These are phyloP conservation scores for Gasterosteus nipponicus DNA, from an alignment of 2,113 vertebrate genomes.

Conservation along the genomic window DNA sequence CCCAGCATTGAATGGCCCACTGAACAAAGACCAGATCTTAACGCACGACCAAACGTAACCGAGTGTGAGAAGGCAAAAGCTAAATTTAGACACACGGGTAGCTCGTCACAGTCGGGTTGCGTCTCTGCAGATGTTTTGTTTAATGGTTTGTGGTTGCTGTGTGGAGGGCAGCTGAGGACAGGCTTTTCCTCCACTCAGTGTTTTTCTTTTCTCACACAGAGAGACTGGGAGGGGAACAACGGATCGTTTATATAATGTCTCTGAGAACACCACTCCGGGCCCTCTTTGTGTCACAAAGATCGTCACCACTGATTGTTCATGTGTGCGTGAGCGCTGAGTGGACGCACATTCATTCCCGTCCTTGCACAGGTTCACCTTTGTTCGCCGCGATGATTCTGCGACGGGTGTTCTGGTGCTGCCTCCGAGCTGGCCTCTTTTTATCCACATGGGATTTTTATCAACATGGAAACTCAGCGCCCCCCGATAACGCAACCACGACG, in stretches of 20 bases:
- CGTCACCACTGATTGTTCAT: constrained; percentile 50
- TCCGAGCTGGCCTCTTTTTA: not conserved
- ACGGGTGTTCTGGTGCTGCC: no score
- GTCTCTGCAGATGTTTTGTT: not conserved
- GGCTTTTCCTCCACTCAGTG: not conserved
- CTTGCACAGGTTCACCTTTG: constrained; percentile 1
- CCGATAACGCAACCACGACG: constrained; percentile 5
- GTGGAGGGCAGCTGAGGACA: constrained; percentile 7
- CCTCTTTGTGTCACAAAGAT: constrained; percentile 63
- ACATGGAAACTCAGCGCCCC: constrained; percentile 17
- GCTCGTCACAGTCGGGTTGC: constrained; percentile 4
- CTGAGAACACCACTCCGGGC: constrained; percentile 42
- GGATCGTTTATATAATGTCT: constrained; percentile 53
- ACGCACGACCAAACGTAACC: not conserved
- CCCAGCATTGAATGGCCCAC: not conserved
- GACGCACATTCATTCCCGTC: constrained; percentile 15
- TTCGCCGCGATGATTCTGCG: not conserved
- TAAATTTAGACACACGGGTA: not conserved
- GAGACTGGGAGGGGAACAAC: constrained; percentile 1
- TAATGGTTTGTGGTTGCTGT: constrained; percentile 6
- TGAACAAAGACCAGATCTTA: not conserved
- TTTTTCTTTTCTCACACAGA: constrained; percentile 11
- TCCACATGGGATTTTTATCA: not conserved
- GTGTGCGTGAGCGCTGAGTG: constrained; percentile 2
- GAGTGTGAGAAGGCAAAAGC: not conserved